Conservation (phyloP, 2,113 vertebrate species). For the Neolamprologus caudopunctatus region DNA sequence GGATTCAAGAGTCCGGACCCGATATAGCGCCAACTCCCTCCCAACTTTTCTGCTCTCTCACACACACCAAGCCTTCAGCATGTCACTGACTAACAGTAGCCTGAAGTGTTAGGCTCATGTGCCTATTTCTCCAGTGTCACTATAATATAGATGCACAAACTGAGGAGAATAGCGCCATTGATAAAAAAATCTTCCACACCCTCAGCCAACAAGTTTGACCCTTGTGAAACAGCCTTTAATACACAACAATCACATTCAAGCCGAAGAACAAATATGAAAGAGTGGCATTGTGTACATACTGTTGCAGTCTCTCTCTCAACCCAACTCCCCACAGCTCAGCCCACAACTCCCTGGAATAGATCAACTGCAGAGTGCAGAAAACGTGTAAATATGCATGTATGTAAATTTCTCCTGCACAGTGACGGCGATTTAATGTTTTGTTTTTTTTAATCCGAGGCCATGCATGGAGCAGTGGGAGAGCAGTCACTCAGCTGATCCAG, state of each 20-base stretch:
- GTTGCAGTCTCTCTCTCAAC: slow-evolving; percentile 20
- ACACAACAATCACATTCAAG: slow-evolving; percentile 57
- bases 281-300: slow-evolving; percentile 56
- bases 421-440: background rate
- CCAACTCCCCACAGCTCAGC: background rate
- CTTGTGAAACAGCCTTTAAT: slow-evolving; percentile 35
- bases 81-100: slow-evolving; percentile 1
- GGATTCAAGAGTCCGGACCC: slow-evolving; percentile 40
- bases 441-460: background rate
- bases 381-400: background rate
- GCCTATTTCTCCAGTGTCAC: background rate
- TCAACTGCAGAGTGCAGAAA: background rate
- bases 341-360: slow-evolving; percentile 20
- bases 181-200: slow-evolving; percentile 24
- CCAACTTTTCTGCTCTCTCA: slow-evolving; percentile 34
- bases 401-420: background rate
- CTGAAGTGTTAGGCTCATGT: background rate
- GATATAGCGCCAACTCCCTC: slow-evolving; percentile 63
- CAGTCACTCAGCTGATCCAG: slow-evolving; percentile 60
- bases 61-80: slow-evolving; percentile 1
- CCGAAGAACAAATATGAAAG: slow-evolving; percentile 52
- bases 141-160: background rate
- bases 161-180: slow-evolving; percentile 27
- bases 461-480: slow-evolving; percentile 1
- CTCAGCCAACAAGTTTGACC: slow-evolving; percentile 35